Evolutionary conservation across 2,797 vertebrate genomes (phyloP), one percentile per base, ranked within the genome.

Genomic region (Amniataba percoides): DNA sequence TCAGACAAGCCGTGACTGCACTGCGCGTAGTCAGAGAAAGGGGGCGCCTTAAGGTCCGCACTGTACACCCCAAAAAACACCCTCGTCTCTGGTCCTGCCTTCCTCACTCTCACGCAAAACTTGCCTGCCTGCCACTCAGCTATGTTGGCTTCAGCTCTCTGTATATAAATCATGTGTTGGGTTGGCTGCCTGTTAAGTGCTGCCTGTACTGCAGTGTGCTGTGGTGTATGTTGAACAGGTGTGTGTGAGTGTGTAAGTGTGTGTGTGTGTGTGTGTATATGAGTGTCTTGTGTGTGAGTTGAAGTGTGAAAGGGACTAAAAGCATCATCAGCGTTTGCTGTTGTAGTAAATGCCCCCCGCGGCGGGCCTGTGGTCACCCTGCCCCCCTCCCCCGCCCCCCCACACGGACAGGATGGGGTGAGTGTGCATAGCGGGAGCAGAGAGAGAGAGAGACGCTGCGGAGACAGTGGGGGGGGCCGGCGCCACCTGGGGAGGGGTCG

Each of bases 391-490:
- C 91, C 95, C 94, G 39, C 94, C 94, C 89, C 94, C 94, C 94
- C 95, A 96, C 92, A 96, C 93, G 65, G 95, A 96, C 91, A 96
- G 92, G 91, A 96, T 95, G 93, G 95, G 95, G 95, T 96, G 95
- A 95, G 95, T 95, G 95, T 96, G 95, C 93, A 96, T 95, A 94
- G 95, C 91, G 86, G 95, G 95, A 90, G 95, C 95, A 90, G 95
- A 96, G 92, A 96, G 95, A 94, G 95, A 96, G 85, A 96, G 95
- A 91, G 95, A 95, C 71, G 95, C 95, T 89, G 95, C 95, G 16
- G 95, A 95, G 92, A 96, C 95, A 87, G 93, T 95, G 91, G 95
- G 94, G 89, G 95, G 95, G 82, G 95, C 93, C 83, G 88, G 93
- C 74, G 95, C 95, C 95, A 96, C 95, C 78, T 95, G 95, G 90